Conservation (phyloP, 1,140 invertebrate species). For the Drosophila sulfurigaster region DNA sequence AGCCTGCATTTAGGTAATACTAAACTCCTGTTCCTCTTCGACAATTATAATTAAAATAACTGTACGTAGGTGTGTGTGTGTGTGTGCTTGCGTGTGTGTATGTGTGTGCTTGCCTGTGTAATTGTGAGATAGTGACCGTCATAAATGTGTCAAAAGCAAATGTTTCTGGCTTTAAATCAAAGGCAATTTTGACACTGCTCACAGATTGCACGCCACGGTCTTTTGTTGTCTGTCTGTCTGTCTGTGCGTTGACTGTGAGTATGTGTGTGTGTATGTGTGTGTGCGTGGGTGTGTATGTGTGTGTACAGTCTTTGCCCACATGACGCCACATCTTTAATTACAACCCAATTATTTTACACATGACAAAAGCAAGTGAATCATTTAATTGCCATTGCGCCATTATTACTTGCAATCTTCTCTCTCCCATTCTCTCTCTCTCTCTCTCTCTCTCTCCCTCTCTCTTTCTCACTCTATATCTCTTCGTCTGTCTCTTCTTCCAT, state of each 20-base stretch:
- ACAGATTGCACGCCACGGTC: slow-evolving; percentile 8
- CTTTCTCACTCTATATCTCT: no score
- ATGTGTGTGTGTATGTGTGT: background rate
- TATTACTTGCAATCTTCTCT: no score
- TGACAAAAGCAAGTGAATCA: background rate
- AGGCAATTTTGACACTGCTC: slow-evolving; percentile 10
- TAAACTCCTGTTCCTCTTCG: background rate
- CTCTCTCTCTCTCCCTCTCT: no score
- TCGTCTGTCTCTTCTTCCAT: no score
- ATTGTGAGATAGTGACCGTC: background rate
- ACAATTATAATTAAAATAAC: background rate
- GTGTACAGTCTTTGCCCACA: no score
- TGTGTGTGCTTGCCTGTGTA: background rate
- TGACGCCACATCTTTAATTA: background rate
- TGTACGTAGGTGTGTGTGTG: background rate
- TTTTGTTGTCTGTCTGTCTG: background rate
- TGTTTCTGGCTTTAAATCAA: slow-evolving; percentile 31
- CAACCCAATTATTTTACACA: background rate
- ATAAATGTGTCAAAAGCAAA: slow-evolving; percentile 36
- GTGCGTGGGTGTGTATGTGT: background rate
- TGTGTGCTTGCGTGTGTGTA: no score
- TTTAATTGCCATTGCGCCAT: background rate
- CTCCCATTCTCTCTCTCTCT: no score
- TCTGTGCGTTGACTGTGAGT: background rate
- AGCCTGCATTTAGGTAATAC: slow-evolving; percentile 9